Conservation (phyloP, 2,113 vertebrate genomes). For the Murina feae region DNA sequence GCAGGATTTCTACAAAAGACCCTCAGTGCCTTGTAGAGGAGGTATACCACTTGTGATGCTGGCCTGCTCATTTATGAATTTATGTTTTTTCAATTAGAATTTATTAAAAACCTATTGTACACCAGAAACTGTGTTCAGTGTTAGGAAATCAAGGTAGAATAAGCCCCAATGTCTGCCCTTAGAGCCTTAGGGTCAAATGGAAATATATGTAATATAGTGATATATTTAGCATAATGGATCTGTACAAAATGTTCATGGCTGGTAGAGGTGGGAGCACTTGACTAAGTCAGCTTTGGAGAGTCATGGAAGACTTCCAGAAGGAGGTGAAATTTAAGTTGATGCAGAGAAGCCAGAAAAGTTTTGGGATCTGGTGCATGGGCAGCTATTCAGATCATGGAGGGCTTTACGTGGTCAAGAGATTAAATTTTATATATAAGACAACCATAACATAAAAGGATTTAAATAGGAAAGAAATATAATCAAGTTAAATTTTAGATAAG, state of each 20-base stretch:
- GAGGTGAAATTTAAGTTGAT: neutral
- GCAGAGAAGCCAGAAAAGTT: neutral
- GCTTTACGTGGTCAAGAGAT: neutral
- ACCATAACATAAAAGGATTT: neutral
- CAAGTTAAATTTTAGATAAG: neutral
- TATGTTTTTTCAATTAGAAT: neutral
- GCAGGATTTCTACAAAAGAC: neutral
- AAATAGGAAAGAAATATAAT: neutral
- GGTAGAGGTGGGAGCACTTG: neutral
- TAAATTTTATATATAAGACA: neutral
- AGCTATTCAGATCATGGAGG: neutral
- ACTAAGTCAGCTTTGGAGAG: neutral
- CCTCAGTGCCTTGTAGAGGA: neutral
- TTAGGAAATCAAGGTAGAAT: neutral
- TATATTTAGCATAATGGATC: neutral
- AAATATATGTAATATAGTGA: neutral
- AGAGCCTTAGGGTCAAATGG: neutral
- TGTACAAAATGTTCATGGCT: neutral
- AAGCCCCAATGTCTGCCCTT: neutral
- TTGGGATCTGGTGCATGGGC: neutral
- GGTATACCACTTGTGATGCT: neutral
- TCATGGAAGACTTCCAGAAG: neutral
- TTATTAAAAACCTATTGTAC: neutral
- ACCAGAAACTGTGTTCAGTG: neutral
- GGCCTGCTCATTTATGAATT: neutral